Percentiles rank a stretch among this genome's conserved stretches.
These are phyloP conservation scores for Apotomis betuletana DNA, from an alignment of 2,888 invertebrate genomes.

Conservation along the genomic window DNA sequence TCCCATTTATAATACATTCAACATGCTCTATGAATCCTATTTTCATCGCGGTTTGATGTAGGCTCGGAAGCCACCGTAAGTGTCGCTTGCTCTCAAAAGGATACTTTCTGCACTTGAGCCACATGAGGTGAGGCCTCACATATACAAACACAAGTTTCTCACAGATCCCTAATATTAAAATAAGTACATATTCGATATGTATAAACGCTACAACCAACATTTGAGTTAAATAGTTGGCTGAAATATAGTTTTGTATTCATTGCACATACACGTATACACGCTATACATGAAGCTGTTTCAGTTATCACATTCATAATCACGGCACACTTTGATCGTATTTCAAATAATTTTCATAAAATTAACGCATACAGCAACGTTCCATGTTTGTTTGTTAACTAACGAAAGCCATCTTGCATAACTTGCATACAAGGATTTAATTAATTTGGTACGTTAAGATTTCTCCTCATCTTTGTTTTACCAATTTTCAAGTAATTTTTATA, in stretches of 20 bases:
- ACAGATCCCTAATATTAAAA: constrained; percentile 48
- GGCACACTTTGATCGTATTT: not conserved
- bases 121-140: not conserved
- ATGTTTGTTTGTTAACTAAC: no score
- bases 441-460: no score
- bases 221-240: not conserved
- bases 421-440: no score
- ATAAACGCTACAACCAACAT: constrained; percentile 45
- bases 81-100: not conserved
- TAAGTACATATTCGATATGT: constrained; percentile 57
- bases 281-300: not conserved
- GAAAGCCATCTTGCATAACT: no score
- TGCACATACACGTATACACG: not conserved
- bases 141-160: constrained; percentile 31
- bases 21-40: no score
- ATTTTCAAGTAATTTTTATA: no score
- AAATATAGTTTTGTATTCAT: constrained; percentile 3
- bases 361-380: not conserved
- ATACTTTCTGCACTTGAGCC: not conserved
- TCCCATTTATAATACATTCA: no score
- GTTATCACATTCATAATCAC: not conserved
- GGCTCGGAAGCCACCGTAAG: no score
- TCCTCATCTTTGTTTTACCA: no score
- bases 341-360: not conserved
- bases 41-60: no score